Base-by-base conservation (phyloP, 2,113 vertebrate genomes). In the Rhynchomys soricoides region DNA sequence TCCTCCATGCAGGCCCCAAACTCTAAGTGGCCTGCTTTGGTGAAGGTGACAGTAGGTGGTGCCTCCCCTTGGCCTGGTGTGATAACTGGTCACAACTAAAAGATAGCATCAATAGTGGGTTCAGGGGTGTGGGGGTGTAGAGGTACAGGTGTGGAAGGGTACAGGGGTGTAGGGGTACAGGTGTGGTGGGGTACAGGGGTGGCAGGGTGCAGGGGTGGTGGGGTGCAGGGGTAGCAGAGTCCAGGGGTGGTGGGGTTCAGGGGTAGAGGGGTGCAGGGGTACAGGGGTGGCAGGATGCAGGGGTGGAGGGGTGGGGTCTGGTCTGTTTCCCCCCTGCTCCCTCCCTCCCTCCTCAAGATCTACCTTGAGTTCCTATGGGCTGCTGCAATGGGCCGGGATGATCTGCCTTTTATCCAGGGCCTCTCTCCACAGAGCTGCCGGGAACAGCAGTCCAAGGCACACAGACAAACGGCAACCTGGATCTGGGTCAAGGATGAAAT, bases 401-500 rank as follows among this genome's bases (percentile, higher is more conserved):
- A 50, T 59, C 0, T 8, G 2, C 8, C 29, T 95, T 55, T 26
- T 40, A 34, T 59, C 50, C 52, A 6, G 0, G 9, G 85, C 89
- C 86, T 57, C 87, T 71, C 4, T 0, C 19, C 0, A 2, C 11
- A 43, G 5, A 0, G 29, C 75, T 7, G 10, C 13, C 0, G 34
- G 64, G 82, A 68, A 85, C 50, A 77, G 55, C 91, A 8, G 90
- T 86, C 87, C 3, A 52, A 64, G 95, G 52, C 52, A 52, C 12
- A 15, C 10, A 0, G 95, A 92, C 96, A 96, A 95, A 97, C 93
- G 97, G 98, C 45, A 93, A 29, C 37, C 90, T 95, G 68, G 97
- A 87, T 75, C 90, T 37, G 79, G 89, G 93, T 93, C 89, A 75
- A 97, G 97, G 87, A 68, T 57, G 3, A 7, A 82, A 26, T 83